A percentile compares a stretch with the other conserved stretches of the same genome.
Evolutionary conservation across 2,113 vertebrate genomes (phyloP).

Genomic region (Sterna hirundo): DNA sequence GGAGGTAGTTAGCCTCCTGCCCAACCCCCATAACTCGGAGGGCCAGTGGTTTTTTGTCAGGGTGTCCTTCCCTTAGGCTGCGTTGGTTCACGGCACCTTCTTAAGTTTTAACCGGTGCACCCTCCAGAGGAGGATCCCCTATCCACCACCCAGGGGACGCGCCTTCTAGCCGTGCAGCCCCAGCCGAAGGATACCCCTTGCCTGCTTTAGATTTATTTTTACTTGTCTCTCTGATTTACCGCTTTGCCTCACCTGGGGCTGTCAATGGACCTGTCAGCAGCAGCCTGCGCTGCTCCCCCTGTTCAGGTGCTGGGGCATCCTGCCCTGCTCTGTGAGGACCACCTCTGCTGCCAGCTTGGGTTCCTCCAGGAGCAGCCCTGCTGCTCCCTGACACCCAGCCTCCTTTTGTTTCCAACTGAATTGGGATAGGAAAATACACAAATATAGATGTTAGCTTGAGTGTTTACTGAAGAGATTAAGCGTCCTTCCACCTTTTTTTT

Average conservation of each 20-base stretch:
- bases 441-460: neutral
- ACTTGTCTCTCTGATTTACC: neutral
- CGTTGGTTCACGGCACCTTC: too few relatives aligned
- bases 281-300: neutral
- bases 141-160: too few relatives aligned
- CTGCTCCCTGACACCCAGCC: neutral
- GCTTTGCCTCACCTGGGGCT: neutral
- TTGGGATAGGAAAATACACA: neutral
- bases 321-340: neutral
- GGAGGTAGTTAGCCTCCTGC: too few relatives aligned
- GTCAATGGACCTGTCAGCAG: neutral
- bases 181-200: neutral
- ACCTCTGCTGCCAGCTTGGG: neutral
- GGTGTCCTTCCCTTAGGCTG: too few relatives aligned
- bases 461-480: slow-evolving; percentile 23
- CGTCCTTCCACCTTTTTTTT: neutral
- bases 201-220: neutral
- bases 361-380: neutral
- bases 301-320: neutral
- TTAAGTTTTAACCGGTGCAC: too few relatives aligned
- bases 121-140: too few relatives aligned
- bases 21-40: too few relatives aligned
- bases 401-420: neutral
- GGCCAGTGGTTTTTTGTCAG: too few relatives aligned
- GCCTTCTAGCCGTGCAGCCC: too few relatives aligned